Conservation (phyloP, 2,113 vertebrate genomes). For the Peromyscus leucopus region DNA sequence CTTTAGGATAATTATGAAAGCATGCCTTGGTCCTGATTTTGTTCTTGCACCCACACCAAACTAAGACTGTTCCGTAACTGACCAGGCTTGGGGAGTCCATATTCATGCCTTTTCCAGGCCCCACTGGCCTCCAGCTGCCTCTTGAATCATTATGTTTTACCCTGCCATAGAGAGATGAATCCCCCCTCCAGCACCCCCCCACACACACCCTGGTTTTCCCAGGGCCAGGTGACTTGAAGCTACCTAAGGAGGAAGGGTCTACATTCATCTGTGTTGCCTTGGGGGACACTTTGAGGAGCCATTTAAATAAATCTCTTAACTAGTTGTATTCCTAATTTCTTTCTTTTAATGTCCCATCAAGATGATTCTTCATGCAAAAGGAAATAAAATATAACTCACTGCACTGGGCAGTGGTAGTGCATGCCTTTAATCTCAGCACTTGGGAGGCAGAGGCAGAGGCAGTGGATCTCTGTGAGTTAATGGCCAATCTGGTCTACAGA, state of each 20-base stretch:
- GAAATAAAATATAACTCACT: not conserved
- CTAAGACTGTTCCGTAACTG: not conserved
- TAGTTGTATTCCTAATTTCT: not conserved
- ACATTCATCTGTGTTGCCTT: not conserved
- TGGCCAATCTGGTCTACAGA: not conserved
- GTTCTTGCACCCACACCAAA: not conserved
- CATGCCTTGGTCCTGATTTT: not conserved
- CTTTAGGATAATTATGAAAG: not conserved
- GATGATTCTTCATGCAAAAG: not conserved
- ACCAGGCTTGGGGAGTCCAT: not conserved
- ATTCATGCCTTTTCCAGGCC: not conserved
- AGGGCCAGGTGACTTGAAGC: not conserved
- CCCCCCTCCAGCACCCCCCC: too few species aligned
- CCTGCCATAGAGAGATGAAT: not conserved
- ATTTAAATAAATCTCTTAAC: not conserved
- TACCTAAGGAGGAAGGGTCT: not conserved
- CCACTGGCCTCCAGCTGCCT: accelerated
- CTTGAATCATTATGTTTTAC: accelerated
- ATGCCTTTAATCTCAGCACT: not conserved
- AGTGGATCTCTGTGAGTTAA: not conserved
- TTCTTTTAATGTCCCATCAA: not conserved
- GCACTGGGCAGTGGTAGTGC: not conserved
- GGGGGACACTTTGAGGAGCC: not conserved
- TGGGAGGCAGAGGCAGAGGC: not conserved
- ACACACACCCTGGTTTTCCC: not conserved